Percentiles rank a stretch among this genome's conserved stretches.
Evolutionary conservation across 2,113 vertebrate species (phyloP).

Genomic region (Actenoides hombroni): DNA sequence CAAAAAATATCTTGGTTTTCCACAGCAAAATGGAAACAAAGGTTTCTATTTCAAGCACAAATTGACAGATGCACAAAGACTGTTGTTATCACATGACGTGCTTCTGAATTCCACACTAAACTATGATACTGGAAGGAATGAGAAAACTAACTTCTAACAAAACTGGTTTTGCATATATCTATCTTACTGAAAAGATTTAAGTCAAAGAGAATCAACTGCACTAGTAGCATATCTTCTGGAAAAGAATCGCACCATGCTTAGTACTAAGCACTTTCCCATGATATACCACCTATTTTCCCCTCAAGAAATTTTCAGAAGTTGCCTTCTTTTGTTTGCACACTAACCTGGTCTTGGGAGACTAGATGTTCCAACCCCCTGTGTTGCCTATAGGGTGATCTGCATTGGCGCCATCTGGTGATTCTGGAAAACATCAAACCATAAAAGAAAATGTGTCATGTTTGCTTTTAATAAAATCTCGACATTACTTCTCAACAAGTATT

Average conservation of each 20-base stretch:
- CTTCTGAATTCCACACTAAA: not conserved
- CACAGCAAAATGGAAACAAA: not conserved
- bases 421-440: not conserved
- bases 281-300: not conserved
- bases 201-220: not conserved
- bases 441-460: not conserved
- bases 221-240: not conserved
- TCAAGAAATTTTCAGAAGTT: not conserved
- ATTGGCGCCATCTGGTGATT: constrained; percentile 63
- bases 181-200: not conserved
- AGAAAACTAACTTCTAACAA: not conserved
- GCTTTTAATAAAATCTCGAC: not conserved
- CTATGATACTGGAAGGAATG: not conserved
- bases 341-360: not conserved
- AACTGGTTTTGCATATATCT: not conserved
- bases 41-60: constrained; percentile 32
- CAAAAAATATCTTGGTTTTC: constrained; percentile 3
- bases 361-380: not conserved
- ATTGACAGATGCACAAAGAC: not conserved
- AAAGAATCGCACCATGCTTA: not conserved
- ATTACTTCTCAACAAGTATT: not conserved
- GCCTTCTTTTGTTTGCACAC: not conserved
- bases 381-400: not conserved
- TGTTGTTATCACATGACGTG: not conserved
- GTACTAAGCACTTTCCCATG: not conserved